Percentiles rank a stretch among this genome's conserved stretches.
Evolutionary conservation across 2,888 invertebrate species (phyloP).

Genomic region (Calliphora vomitoria): DNA sequence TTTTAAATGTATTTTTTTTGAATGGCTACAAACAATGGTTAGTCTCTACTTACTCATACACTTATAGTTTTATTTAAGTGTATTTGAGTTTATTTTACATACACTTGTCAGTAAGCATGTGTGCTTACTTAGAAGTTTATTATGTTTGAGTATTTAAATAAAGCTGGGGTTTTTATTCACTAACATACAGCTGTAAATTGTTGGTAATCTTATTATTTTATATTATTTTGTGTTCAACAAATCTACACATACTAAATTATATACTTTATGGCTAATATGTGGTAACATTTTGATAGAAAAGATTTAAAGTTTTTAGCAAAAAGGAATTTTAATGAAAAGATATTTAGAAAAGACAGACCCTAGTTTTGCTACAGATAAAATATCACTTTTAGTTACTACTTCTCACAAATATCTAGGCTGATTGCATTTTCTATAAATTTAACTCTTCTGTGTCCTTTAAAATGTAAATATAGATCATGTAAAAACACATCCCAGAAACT

Average conservation of each 20-base stretch:
- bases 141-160: constrained; percentile 11
- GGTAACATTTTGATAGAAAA: no score
- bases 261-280: neutral
- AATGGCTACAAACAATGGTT: neutral
- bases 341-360: no score
- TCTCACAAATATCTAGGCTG: no score
- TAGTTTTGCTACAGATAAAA: no score
- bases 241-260: neutral
- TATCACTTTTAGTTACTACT: no score
- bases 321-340: no score
- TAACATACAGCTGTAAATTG: constrained; percentile 28
- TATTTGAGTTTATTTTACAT: neutral
- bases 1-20: constrained; percentile 26
- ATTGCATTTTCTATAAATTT: no score
- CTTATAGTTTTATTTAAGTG: neutral
- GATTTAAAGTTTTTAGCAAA: no score
- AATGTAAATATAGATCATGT: no score
- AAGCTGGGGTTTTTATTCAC: constrained; percentile 9
- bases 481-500: no score
- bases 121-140: neutral
- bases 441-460: no score
- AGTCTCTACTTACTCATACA: neutral
- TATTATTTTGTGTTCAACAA: neutral
- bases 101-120: neutral
- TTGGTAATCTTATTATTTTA: constrained; percentile 19